Evolutionary conservation across 2,888 invertebrate species (phyloP).

Genomic region (Orchestes rusci): DNA sequence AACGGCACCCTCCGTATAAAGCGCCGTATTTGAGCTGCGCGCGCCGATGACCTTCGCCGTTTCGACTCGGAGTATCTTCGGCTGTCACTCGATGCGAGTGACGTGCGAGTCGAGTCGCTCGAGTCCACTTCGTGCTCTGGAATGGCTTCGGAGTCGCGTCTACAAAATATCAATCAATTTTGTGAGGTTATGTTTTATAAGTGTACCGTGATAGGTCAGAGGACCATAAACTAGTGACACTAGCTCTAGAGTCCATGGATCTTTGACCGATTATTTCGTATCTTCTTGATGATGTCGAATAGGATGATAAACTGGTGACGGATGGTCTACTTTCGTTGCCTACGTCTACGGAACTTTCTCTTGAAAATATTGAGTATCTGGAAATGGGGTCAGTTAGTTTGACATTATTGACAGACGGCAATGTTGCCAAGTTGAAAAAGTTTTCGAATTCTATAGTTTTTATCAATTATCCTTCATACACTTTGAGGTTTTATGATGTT

Average conservation of each 20-base stretch:
- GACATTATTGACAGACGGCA: background rate
- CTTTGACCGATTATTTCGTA: conserved; percentile 44
- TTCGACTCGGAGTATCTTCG: conserved; percentile 38
- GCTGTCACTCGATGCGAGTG: conserved; percentile 39
- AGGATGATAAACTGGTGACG: conserved; percentile 43
- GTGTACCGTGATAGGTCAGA: conserved; percentile 34
- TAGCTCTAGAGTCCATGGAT: conserved; percentile 43
- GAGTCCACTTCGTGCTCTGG: conserved; percentile 43
- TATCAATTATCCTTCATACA: too few relatives aligned
- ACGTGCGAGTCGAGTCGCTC: conserved; percentile 37
- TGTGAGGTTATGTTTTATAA: background rate
- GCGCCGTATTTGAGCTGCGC: conserved; percentile 41
- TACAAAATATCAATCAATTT: conserved; percentile 13
- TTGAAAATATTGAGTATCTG: conserved; percentile 40
- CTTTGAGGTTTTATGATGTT: too few relatives aligned
- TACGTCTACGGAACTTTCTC: conserved; percentile 43
- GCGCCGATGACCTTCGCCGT: conserved; percentile 36
- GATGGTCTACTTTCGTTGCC: conserved; percentile 43
- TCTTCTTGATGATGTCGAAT: conserved; percentile 42
- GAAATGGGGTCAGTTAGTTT: conserved; percentile 2
- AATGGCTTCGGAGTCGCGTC: conserved; percentile 42
- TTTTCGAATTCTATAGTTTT: too few relatives aligned
- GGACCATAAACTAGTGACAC: conserved; percentile 43
- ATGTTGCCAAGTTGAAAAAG: background rate
- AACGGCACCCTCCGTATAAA: conserved; percentile 51